Evolutionary conservation across 2,888 invertebrate genomes (phyloP).

Genomic region (Alcis repandata): DNA sequence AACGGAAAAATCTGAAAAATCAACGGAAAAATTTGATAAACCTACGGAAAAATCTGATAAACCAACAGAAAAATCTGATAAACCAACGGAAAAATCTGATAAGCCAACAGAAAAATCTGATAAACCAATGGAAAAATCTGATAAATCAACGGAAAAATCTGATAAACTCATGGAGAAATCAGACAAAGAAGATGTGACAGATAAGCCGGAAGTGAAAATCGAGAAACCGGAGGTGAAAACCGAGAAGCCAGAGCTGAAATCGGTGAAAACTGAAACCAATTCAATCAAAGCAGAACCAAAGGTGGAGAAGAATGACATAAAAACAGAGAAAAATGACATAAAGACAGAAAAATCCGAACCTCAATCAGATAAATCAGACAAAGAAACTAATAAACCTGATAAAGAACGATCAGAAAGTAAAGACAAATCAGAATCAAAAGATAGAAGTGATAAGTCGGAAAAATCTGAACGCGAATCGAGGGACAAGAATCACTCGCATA

Average conservation of each 20-base stretch:
- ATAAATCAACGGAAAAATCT: conserved; percentile 44
- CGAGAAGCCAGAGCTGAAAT: conserved; percentile 50
- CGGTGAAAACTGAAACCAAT: conserved; percentile 41
- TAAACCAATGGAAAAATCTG: conserved; percentile 50
- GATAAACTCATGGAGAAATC: conserved; percentile 34
- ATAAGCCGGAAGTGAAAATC: conserved; percentile 33
- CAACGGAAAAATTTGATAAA: conserved; percentile 50
- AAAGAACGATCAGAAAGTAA: conserved; percentile 46
- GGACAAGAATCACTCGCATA: conserved; percentile 63
- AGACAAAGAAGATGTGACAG: conserved; percentile 33
- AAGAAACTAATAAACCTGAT: conserved; percentile 48
- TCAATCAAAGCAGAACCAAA: conserved; percentile 43
- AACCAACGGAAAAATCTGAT: conserved; percentile 50
- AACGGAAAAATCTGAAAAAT: conserved; percentile 42
- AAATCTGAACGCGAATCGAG: conserved; percentile 47
- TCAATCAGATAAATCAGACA: conserved; percentile 45
- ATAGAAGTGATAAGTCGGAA: conserved; percentile 38
- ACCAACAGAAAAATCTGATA: conserved; percentile 43
- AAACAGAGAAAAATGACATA: conserved; percentile 15
- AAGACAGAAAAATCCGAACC: conserved; percentile 48
- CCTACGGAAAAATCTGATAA: conserved; percentile 48
- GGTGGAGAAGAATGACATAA: not conserved
- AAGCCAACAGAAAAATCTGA: conserved; percentile 51
- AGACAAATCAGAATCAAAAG: conserved; percentile 41
- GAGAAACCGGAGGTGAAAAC: conserved; percentile 50